phyloP scores from a whole-genome alignment of 1,140 invertebrate species.

The Sminthurinus signatus region DNA sequence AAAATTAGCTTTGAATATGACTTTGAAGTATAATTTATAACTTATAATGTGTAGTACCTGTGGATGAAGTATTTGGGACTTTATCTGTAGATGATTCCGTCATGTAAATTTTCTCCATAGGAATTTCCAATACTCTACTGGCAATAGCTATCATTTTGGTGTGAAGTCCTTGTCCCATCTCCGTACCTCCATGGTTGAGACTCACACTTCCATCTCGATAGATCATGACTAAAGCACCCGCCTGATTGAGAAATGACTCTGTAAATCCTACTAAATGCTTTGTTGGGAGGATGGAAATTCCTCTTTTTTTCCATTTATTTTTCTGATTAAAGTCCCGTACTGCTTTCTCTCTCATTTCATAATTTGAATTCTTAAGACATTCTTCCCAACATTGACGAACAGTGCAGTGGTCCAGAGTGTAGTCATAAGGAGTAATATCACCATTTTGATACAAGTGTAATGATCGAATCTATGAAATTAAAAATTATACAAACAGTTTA shows the following conservation, averaged over 20 bases:
- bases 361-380: slow-evolving; percentile 64
- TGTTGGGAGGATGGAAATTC: slow-evolving; percentile 76
- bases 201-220: slow-evolving; percentile 88
- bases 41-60: too few species aligned
- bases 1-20: too few species aligned
- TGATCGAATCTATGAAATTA: slow-evolving; percentile 51
- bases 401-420: slow-evolving; percentile 65
- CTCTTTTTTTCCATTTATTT: slow-evolving; percentile 80
- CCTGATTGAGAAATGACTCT: slow-evolving; percentile 73
- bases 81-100: slow-evolving; percentile 87
- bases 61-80: slow-evolving; percentile 86
- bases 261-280: slow-evolving; percentile 84
- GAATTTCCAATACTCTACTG: slow-evolving; percentile 64
- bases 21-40: too few species aligned
- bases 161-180: slow-evolving; percentile 94
- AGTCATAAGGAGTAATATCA: slow-evolving; percentile 69
- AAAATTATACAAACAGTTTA: too few species aligned
- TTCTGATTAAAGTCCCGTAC: slow-evolving; percentile 68
- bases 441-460: slow-evolving; percentile 47
- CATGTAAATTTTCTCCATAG: slow-evolving; percentile 72
- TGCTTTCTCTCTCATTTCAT: slow-evolving; percentile 52
- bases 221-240: slow-evolving; percentile 75
- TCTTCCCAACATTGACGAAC: slow-evolving; percentile 72
- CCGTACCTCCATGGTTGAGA: slow-evolving; percentile 79
- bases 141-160: slow-evolving; percentile 81